Percentiles rank a stretch among this genome's conserved stretches.
Evolutionary conservation across 2,797 vertebrate species (phyloP).

Genomic region (Eremophila alpestris): DNA sequence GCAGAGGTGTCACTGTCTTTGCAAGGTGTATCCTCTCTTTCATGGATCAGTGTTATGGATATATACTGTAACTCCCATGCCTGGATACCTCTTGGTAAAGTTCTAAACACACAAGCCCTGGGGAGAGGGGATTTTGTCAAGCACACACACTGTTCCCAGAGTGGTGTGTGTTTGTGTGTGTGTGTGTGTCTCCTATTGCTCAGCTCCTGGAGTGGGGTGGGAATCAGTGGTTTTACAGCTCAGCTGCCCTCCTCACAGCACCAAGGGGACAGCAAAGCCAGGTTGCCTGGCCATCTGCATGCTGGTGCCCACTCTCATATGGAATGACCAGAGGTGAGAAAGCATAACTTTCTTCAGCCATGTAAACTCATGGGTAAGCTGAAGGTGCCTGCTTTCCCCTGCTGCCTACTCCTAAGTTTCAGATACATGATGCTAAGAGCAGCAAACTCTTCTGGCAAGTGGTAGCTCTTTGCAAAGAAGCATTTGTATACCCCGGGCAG

Average conservation of each 20-base stretch:
- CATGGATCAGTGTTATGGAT: not conserved
- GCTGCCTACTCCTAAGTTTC: not conserved
- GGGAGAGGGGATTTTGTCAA: not conserved
- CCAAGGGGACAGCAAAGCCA: not conserved
- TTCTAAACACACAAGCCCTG: not conserved
- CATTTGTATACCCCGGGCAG: not conserved
- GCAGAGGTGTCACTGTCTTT: not conserved
- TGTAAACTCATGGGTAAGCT: not conserved
- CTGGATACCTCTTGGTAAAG: not conserved
- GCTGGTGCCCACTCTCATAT: accelerated
- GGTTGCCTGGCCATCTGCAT: accelerated
- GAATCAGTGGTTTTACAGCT: not conserved
- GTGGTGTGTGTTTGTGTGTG: too few species aligned
- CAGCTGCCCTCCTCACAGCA: not conserved
- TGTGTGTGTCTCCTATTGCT: not conserved
- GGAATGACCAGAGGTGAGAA: accelerated
- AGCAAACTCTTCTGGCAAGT: not conserved
- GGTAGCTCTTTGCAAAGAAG: not conserved
- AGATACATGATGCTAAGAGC: not conserved
- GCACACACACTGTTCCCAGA: not conserved
- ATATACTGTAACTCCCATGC: not conserved
- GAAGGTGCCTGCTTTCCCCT: not conserved
- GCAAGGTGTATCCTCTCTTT: not conserved
- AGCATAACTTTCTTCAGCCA: not conserved
- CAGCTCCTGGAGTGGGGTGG: not conserved